Evolutionary conservation across 2,113 vertebrate genomes (phyloP), one percentile per base, ranked within the genome.

Genomic region (Hemibagrus wyckioides): DNA sequence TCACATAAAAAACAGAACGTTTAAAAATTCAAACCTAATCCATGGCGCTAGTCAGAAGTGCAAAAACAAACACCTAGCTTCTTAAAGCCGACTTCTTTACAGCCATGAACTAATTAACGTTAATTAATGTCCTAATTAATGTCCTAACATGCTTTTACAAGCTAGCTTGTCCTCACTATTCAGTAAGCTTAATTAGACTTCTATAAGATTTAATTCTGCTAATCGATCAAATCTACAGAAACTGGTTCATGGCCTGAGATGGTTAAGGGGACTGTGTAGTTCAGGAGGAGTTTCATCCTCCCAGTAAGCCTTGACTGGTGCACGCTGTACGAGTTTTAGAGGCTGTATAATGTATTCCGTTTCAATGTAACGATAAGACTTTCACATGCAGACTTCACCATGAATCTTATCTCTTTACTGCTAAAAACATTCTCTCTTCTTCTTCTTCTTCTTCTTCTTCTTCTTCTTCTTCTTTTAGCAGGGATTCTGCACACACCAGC

Each of bases 401-500:
- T 52, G 6, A 50, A 30, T 13, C 75, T 17, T 77, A 19, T 30
- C 28, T 77, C 75, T 17, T 77, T 30, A 77, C 30, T 30, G 28
- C 44, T 52, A n/a, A 77, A 77, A 28, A 52, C 75, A 79, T 52
- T 33, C 44, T 56, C 33, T 57, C 52, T 25, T 54, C 44, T 48
- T 48, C 3, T 48, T 48, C 44, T 48, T 48, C 44, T 48, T 30
- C 3, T 56, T 10, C 69, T 76, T 50, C 79, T 56, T 59, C n/a
- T 48, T 48, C 44, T 48, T 30, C 3, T 56, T 10, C 69, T 76
- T 50, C 79, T 56, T 59, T 80, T 89, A 82, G 85, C 91, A 86
- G 91, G 91, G 92, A 90, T 90, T 92, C 88, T 91, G 92, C 90
- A 92, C 91, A 91, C 90, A 90, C 90, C 90, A 88, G 75, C 89